Conservation (phyloP, 2,888 invertebrate species). For the Cephus pygmeus region DNA sequence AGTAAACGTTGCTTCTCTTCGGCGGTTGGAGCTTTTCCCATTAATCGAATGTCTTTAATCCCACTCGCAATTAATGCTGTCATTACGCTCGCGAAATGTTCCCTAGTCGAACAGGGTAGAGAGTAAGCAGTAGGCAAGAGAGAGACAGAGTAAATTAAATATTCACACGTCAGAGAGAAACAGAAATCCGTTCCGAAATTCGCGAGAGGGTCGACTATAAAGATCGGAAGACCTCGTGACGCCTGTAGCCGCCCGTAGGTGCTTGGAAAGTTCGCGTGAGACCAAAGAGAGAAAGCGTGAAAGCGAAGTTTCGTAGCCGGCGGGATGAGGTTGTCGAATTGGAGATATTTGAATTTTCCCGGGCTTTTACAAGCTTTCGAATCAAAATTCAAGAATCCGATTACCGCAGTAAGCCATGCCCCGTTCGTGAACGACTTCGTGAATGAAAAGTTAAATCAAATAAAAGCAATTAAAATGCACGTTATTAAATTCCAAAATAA, state of each 20-base stretch:
- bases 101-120: neutral
- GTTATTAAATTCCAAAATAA: neutral
- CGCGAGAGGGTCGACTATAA: neutral
- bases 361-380: neutral
- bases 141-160: constrained; percentile 17
- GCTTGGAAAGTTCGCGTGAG: neutral
- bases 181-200: neutral
- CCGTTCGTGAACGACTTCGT: no score
- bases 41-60: neutral
- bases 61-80: neutral
- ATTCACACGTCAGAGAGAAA: constrained; percentile 5
- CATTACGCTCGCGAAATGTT: neutral
- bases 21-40: neutral
- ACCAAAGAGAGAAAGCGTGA: neutral
- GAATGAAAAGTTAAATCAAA: no score
- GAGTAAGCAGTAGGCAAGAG: constrained; percentile 1
- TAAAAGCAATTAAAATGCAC: no score
- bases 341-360: neutral
- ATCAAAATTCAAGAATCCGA: no score
- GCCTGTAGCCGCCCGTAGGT: neutral
- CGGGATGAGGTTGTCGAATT: neutral
- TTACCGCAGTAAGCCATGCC: no score
- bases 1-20: neutral
- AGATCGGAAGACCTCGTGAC: neutral
- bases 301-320: neutral